Evolutionary conservation across 2,113 vertebrate species (phyloP), one percentile per base, ranked within the genome.

Genomic region (Porphyrio hochstetteri): DNA sequence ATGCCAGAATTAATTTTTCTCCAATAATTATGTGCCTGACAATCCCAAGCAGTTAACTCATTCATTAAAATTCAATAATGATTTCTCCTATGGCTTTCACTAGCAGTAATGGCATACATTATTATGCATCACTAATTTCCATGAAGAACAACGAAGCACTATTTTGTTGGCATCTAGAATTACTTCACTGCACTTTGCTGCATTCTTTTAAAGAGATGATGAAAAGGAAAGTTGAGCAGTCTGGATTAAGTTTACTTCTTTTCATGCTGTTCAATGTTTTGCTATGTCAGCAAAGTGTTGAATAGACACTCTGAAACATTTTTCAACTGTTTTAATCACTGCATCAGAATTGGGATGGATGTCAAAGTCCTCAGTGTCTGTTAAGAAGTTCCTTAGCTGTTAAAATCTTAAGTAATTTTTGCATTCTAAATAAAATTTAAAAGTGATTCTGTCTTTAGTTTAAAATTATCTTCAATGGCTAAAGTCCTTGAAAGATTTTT

Each of bases 41-140:
- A 97, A 96, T 97, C 87, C 64, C 82, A 96, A 95, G 90, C 94
- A 97, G 96, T 98, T 97, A 97, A 90, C 78, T 98, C 72, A 96
- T 96, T 98, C 96, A 98, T 98, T 98, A 98, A 97, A 97, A 97
- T 97, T 91, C 94, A 98, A 60, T 96, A 96, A 95, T 92, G 80
- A 97, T 97, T 98, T 98, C 82, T 97, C 95, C 93, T 95, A 90
- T 96, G 93, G 87, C 86, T 97, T 98, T 97, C 79, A 88, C 53
- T 88, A 82, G 64, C 77, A 86, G 71, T 98, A 98, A 98, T 97
- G 84, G 84, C 90, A 97, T 95, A 87, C 79, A 86, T 96, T 97
- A 96, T 97, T 95, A 96, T 95, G 93, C 96, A 95, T 91, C 87
- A 69, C 84, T 97, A 96, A 98, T 98, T 98, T 97, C 95, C 95